Base-by-base conservation (phyloP, 2,797 vertebrate species). In the Fratercula arctica region DNA sequence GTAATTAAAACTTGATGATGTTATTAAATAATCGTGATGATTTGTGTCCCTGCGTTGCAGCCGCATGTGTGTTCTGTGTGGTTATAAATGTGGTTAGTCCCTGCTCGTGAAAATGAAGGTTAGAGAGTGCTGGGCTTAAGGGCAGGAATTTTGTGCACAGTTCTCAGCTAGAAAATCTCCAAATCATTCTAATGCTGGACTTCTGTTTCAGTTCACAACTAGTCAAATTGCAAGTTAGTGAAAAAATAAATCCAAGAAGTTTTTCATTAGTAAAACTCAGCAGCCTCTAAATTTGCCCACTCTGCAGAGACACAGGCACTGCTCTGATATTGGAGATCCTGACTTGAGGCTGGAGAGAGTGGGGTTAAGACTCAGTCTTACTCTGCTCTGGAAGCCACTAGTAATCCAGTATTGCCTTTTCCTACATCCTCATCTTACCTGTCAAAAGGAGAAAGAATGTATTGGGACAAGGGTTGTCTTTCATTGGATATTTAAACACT, bases 1-100 rank as follows among this genome's bases (percentile, higher is more conserved):
- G 0, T 94, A 90, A 94, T 96, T 95, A 96, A 96, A 95, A 79
- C 85, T 89, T 94, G 61, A 93, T 88, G 87, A 56, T 81, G 79
- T 61, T 92, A 70, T 88, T 92, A 95, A 91, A 94, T 87, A 93
- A 66, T 81, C 73, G 57, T 60, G 51, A 56, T 94, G 91, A 92
- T 95, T 93, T 95, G 77, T 91, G 73, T 93, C 43, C 45, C 37
- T 37, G 43, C 2, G 15, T 56, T 89, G 57, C 48, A 90, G 48
- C 70, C 2, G 0, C 31, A 39, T 70, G 48, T 89, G 57, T 63
- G 31, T 11, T 84, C 67, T 87, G 19, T 46, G 39, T 74, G 69
- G 10, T 26, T 78, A 35, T 76, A 84, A 89, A 92, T 29, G 45
- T 26, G 31, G n/a, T 51, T 88, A 74, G 54, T 73, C 56, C 57